Conservation (phyloP, 2,888 invertebrate genomes). For the Dorcus hopei region DNA sequence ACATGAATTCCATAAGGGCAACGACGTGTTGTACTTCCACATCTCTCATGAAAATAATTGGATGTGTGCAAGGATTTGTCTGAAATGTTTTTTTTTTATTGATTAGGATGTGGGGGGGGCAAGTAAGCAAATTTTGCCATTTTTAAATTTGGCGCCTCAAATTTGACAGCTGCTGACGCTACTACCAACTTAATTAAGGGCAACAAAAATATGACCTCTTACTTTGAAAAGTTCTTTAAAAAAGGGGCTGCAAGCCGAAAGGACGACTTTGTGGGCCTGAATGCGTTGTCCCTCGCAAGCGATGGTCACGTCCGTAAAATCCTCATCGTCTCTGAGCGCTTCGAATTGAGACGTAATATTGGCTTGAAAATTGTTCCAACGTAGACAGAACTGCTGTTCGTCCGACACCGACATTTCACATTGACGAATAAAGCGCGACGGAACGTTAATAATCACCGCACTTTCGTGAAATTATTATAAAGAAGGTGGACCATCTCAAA, state of each 20-base stretch:
- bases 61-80: conserved; percentile 82
- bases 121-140: neutral
- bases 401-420: conserved; percentile 48
- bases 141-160: conserved; percentile 14
- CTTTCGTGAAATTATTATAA: conserved; percentile 10
- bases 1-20: conserved; percentile 80
- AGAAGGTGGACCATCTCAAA: conserved; percentile 32
- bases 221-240: conserved; percentile 85
- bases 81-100: conserved; percentile 48
- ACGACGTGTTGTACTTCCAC: conserved; percentile 75
- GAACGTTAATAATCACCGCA: conserved; percentile 14
- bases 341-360: conserved; percentile 85
- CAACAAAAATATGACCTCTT: conserved; percentile 41
- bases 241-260: conserved; percentile 84
- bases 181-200: conserved; percentile 13
- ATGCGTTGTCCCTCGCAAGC: conserved; percentile 81
- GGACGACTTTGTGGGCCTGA: conserved; percentile 81
- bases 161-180: conserved; percentile 4
- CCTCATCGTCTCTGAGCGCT: conserved; percentile 79
- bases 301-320: conserved; percentile 84
- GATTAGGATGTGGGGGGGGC: conserved; percentile 46
- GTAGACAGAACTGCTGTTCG: conserved; percentile 84
- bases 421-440: conserved; percentile 5
- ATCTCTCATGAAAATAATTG: conserved; percentile 82
- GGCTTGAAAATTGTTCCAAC: conserved; percentile 88